These are phyloP conservation scores for Lampris incognitus DNA, from an alignment of 2,113 vertebrate genomes.

Conservation along the genomic window DNA sequence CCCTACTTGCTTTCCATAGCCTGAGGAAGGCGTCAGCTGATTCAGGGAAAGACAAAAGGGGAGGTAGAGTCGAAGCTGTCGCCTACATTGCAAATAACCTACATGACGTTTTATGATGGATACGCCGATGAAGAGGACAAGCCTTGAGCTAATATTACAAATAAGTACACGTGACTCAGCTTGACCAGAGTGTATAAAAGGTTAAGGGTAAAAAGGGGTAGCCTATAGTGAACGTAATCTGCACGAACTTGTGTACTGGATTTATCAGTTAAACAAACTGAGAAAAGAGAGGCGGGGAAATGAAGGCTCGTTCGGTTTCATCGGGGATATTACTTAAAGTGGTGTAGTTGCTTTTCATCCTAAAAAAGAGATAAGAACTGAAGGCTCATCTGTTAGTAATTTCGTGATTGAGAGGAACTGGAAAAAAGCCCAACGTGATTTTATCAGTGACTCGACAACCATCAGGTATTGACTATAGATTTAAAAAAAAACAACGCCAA, in stretches of 20 bases:
- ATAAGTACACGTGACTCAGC: too few species aligned
- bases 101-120: background rate
- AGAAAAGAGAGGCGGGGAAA: too few species aligned
- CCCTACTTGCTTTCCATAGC: conserved; percentile 60
- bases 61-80: background rate
- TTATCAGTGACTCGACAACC: background rate
- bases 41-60: conserved; percentile 4
- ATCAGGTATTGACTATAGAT: background rate
- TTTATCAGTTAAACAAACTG: too few species aligned
- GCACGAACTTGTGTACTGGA: too few species aligned
- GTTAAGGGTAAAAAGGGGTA: too few species aligned
- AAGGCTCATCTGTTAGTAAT: background rate
- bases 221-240: too few species aligned
- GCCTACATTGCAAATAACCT: conserved; percentile 1
- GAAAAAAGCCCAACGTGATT: background rate
- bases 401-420: background rate
- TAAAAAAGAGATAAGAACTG: background rate
- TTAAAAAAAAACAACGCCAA: background rate
- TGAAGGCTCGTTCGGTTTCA: too few species aligned
- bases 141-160: too few species aligned
- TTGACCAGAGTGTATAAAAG: too few species aligned
- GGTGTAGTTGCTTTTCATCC: background rate
- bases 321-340: too few species aligned
- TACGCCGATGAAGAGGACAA: background rate
- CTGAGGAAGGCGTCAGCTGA: conserved; percentile 61